Percentiles rank a stretch among this genome's conserved stretches.
Conservation (phyloP, 2,797 vertebrate genomes). For the Bucorvus abyssinicus region DNA sequence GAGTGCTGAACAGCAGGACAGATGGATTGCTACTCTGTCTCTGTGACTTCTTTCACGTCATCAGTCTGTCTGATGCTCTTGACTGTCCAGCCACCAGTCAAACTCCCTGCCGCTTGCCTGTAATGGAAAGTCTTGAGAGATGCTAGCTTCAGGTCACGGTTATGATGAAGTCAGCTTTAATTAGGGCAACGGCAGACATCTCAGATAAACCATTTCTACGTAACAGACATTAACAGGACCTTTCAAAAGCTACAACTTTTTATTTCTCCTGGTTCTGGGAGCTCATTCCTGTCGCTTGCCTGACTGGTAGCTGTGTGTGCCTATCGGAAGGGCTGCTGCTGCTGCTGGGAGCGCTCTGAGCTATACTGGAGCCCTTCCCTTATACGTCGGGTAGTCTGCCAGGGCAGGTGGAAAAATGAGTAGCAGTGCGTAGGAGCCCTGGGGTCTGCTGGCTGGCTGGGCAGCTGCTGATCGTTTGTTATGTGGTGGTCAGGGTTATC, state of each 20-base stretch:
- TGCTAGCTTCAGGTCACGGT: neutral
- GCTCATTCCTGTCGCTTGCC: neutral
- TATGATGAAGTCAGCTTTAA: neutral
- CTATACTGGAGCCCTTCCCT: neutral
- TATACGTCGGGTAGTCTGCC: accelerated
- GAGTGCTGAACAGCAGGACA: neutral
- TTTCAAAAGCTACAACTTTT: neutral
- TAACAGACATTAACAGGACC: neutral
- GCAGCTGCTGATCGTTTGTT: neutral
- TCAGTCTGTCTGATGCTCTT: neutral
- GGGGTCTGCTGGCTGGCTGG: neutral
- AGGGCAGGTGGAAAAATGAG: neutral
- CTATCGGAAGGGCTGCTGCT: neutral
- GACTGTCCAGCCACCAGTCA: neutral
- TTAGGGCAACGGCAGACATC: neutral
- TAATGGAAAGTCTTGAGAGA: neutral
- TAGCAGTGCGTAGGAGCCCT: no score
- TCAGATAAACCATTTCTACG: neutral
- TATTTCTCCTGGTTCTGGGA: neutral
- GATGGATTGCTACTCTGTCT: neutral
- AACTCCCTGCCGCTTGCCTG: neutral
- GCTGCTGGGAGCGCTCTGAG: neutral
- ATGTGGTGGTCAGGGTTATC: no score
- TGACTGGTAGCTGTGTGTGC: neutral
- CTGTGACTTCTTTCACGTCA: neutral